phyloP scores from a whole-genome alignment of 2,797 vertebrate species.

The Megalops cyprinoides region DNA sequence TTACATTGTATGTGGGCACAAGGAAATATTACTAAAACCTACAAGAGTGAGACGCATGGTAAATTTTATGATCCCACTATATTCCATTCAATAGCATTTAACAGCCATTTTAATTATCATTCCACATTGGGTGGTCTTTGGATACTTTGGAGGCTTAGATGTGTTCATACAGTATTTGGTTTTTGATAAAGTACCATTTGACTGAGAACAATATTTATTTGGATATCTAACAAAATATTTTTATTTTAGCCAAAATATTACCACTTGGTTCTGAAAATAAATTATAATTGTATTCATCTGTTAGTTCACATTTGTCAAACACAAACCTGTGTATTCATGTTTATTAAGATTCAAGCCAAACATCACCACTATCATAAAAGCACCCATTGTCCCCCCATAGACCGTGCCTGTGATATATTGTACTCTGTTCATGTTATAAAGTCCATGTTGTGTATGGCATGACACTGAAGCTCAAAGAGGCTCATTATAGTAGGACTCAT shows the following conservation, averaged over 20 bases:
- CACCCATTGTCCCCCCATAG: not conserved
- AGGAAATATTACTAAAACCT: not conserved
- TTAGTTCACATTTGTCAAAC: not conserved
- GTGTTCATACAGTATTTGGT: no score
- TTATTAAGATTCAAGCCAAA: not conserved
- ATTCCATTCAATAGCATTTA: no score
- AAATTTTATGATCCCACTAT: not conserved
- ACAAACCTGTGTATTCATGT: not conserved
- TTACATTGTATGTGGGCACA: not conserved
- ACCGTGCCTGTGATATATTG: not conserved
- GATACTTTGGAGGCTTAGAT: no score
- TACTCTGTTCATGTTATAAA: not conserved
- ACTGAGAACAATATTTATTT: no score
- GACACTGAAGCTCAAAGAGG: constrained; percentile 35
- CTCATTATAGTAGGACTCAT: constrained; percentile 2
- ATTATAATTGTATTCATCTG: not conserved
- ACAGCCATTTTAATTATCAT: no score
- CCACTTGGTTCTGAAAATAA: no score
- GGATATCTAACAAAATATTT: no score
- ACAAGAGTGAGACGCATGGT: not conserved
- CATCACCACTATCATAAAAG: not conserved
- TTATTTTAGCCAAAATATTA: no score
- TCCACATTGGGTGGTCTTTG: no score
- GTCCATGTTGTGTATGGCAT: not conserved
- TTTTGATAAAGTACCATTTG: no score